These are phyloP conservation scores for Drosophila peninsularis DNA, from an alignment of 2,888 invertebrate species.

Conservation along the genomic window DNA sequence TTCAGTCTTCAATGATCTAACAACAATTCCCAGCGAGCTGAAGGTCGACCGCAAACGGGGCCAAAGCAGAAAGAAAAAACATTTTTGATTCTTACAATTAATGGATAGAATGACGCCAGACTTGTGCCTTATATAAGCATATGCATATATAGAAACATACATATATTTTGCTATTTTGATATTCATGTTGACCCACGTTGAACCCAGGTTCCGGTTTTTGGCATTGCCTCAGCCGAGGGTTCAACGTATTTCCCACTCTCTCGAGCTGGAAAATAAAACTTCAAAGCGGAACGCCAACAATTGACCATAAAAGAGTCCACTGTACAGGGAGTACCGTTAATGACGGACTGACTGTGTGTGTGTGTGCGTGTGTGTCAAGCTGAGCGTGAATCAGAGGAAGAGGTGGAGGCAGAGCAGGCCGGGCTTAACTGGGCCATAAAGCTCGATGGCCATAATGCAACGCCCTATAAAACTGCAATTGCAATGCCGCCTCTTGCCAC, in stretches of 20 bases:
- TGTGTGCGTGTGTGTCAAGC: slow-evolving; percentile 15
- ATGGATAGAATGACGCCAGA: slow-evolving; percentile 57
- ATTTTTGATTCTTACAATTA: slow-evolving; percentile 44
- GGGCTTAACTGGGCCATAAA: slow-evolving; percentile 23
- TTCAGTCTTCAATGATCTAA: slow-evolving; percentile 43
- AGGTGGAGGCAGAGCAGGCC: neutral
- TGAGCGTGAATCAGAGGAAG: slow-evolving; percentile 5
- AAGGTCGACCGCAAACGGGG: slow-evolving; percentile 66
- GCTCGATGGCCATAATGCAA: slow-evolving; percentile 44
- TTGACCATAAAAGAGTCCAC: slow-evolving; percentile 58
- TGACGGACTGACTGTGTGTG: slow-evolving; percentile 29
- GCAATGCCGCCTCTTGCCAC: neutral
- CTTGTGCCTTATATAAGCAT: slow-evolving; percentile 18
- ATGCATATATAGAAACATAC: neutral
- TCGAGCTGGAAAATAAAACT: slow-evolving; percentile 26
- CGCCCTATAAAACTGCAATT: slow-evolving; percentile 50
- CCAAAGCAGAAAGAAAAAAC: slow-evolving; percentile 13
- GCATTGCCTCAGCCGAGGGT: slow-evolving; percentile 1
- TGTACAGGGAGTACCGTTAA: slow-evolving; percentile 54
- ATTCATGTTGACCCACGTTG: slow-evolving; percentile 32
- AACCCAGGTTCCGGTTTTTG: slow-evolving; percentile 46
- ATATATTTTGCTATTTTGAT: slow-evolving; percentile 1
- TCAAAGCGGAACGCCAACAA: slow-evolving; percentile 63
- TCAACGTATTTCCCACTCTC: slow-evolving; percentile 11
- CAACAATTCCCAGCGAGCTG: slow-evolving; percentile 47